Evolutionary conservation across 2,888 invertebrate genomes (phyloP).

Genomic region (Drosophila setosimentum): DNA sequence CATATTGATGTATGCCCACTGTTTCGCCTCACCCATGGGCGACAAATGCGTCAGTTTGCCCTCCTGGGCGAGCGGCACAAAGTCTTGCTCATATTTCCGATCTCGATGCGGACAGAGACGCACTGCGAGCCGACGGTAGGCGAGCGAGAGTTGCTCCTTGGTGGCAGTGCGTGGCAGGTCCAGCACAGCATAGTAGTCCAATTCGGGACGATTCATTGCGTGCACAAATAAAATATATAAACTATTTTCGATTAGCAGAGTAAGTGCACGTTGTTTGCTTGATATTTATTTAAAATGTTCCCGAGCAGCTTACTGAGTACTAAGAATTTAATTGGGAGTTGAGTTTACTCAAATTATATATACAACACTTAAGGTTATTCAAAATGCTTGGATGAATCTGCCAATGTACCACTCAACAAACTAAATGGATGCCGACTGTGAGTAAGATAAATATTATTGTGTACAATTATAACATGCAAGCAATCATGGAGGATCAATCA

Average conservation of each 20-base stretch:
- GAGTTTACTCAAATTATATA: slow-evolving; percentile 53
- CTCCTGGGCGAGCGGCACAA: slow-evolving; percentile 84
- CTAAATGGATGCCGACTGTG: slow-evolving; percentile 11
- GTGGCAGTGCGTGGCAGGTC: slow-evolving; percentile 88
- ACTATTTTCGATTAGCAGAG: slow-evolving; percentile 6
- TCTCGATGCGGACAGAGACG: slow-evolving; percentile 86
- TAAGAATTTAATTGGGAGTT: slow-evolving; percentile 61
- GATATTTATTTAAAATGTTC: slow-evolving; percentile 35
- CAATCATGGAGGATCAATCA: slow-evolving; percentile 64
- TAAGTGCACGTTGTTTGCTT: slow-evolving; percentile 20
- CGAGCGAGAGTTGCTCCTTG: slow-evolving; percentile 90
- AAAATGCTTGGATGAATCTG: slow-evolving; percentile 38
- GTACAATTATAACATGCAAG: slow-evolving; percentile 23
- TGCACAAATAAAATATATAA: slow-evolving; percentile 5
- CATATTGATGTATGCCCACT: slow-evolving; percentile 87
- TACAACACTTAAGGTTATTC: slow-evolving; percentile 42
- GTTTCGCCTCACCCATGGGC: slow-evolving; percentile 65
- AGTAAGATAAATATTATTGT: slow-evolving; percentile 52
- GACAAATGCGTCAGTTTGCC: slow-evolving; percentile 75
- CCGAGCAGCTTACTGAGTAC: slow-evolving; percentile 60
- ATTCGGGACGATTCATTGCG: slow-evolving; percentile 78
- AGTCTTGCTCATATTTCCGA: slow-evolving; percentile 86
- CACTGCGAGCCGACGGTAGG: slow-evolving; percentile 87
- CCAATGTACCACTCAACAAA: slow-evolving; percentile 21
- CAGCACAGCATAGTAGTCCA: slow-evolving; percentile 92